Evolutionary conservation across 2,888 invertebrate species (phyloP).

Genomic region (Tachina grossa): DNA sequence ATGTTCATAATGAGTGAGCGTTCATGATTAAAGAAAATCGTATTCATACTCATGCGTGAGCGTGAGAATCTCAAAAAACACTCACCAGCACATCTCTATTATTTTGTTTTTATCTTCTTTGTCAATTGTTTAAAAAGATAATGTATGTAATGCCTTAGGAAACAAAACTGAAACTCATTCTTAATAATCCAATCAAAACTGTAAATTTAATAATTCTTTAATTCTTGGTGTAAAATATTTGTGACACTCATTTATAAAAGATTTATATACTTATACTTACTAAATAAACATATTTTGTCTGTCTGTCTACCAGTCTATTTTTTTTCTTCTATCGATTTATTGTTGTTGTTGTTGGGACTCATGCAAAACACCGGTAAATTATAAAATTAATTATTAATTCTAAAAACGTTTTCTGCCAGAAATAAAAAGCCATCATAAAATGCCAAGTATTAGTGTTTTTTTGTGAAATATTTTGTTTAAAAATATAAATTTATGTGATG

Average conservation of each 20-base stretch:
- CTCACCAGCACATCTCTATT: too few relatives aligned
- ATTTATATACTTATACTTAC: neutral
- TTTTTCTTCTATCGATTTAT: neutral
- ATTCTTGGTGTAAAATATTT: slow-evolving; percentile 31
- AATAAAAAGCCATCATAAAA: slow-evolving; percentile 43
- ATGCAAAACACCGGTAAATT: slow-evolving; percentile 42
- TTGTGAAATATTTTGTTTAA: slow-evolving; percentile 31
- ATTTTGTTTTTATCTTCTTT: too few relatives aligned
- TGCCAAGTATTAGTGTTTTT: slow-evolving; percentile 14
- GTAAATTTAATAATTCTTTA: neutral
- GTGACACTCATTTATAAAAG: slow-evolving; percentile 36
- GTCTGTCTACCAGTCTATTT: neutral
- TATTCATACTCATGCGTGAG: too few relatives aligned
- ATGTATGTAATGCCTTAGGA: too few relatives aligned
- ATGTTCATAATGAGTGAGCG: too few relatives aligned
- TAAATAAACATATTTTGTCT: slow-evolving; percentile 9
- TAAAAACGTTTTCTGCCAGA: slow-evolving; percentile 54
- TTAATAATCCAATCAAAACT: neutral
- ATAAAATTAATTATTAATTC: slow-evolving; percentile 69
- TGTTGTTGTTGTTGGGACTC: slow-evolving; percentile 47
- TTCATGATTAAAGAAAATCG: too few relatives aligned
- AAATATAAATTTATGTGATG: slow-evolving; percentile 29
- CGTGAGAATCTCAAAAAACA: too few relatives aligned
- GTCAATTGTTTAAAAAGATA: too few relatives aligned
- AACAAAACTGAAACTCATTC: too few relatives aligned